Evolutionary conservation across 2,888 invertebrate species (phyloP), one percentile per base, ranked within the genome.

Genomic region (Platycheirus albimanus): DNA sequence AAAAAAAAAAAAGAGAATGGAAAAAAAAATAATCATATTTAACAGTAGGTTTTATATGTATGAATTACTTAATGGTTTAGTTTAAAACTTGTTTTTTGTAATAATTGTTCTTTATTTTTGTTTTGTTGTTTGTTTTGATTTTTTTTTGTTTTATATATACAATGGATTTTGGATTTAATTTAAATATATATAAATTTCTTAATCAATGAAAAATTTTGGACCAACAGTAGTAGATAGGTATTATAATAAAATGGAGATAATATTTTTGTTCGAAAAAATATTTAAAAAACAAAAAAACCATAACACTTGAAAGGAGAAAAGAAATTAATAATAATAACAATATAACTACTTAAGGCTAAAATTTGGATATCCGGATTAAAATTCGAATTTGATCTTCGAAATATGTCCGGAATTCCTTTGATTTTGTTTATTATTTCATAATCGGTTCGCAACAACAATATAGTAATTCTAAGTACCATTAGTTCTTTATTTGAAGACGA

Each of bases 271-370:
- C 15, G 45, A 19, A 19, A 61, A 19, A 70, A 30, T n/a, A n/a
- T n/a, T n/a, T n/a, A 41, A 51, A 63, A 63, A 45, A 72, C 20
- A 30, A 19, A 64, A 66, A 66, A 72, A 72, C 67, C 83, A 19
- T 69, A 74, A 78, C 72, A 83, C 72, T 83, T 72, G 69, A 83
- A 74, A 67, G 61, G 64, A 56, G 43, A 67, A 69, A 54, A 67
- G n/a, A 58, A 58, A 15, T 15, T 36, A 56, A 20, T 19, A 20
- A 20, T 33, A 33, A 6, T 72, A n/a, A 41, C 28, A 24, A 66
- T 69, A 70, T 64, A 75, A 80, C 80, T 80, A 80, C 80, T 80
- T 80, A 78, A 47, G 69, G 72, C 78, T 83, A 83, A 58, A 47
- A 36, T 58, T 52, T 1, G 78, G 69, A 70, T 36, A 58, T 36